Evolutionary conservation across 2,113 vertebrate species (phyloP).

Genomic region (Pluvialis apricaria): DNA sequence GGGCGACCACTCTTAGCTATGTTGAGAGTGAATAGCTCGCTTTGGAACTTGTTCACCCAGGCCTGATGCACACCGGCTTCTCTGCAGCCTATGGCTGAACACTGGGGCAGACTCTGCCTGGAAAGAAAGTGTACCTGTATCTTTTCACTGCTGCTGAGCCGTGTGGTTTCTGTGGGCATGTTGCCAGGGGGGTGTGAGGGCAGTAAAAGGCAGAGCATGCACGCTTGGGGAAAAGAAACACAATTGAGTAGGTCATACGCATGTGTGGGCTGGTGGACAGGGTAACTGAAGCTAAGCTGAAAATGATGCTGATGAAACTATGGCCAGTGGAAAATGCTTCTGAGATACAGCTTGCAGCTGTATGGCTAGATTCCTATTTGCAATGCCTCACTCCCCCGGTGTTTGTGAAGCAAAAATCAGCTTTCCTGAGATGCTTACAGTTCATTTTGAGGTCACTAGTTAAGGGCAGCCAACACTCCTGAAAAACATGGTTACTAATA

Average conservation of each 20-base stretch:
- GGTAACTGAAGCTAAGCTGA: neutral
- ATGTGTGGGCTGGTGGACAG: neutral
- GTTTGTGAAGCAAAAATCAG: neutral
- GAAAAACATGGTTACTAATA: neutral
- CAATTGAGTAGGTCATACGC: fast-evolving
- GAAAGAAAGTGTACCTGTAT: neutral
- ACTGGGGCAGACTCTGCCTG: neutral
- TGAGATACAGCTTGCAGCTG: neutral
- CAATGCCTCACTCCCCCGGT: neutral
- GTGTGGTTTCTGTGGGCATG: fast-evolving
- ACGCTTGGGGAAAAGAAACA: fast-evolving
- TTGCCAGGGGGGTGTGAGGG: too few species aligned
- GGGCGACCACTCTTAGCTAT: neutral
- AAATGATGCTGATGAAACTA: neutral
- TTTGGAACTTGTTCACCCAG: neutral
- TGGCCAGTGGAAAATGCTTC: neutral
- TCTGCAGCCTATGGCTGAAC: neutral
- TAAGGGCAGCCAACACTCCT: neutral
- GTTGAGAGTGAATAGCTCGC: neutral
- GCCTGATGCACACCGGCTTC: neutral
- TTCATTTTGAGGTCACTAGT: neutral
- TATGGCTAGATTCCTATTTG: neutral
- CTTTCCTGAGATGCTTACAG: neutral
- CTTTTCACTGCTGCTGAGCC: neutral
- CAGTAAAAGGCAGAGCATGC: neutral